phyloP scores from a whole-genome alignment of 2,888 invertebrate species.

The Lucinisca nassula region DNA sequence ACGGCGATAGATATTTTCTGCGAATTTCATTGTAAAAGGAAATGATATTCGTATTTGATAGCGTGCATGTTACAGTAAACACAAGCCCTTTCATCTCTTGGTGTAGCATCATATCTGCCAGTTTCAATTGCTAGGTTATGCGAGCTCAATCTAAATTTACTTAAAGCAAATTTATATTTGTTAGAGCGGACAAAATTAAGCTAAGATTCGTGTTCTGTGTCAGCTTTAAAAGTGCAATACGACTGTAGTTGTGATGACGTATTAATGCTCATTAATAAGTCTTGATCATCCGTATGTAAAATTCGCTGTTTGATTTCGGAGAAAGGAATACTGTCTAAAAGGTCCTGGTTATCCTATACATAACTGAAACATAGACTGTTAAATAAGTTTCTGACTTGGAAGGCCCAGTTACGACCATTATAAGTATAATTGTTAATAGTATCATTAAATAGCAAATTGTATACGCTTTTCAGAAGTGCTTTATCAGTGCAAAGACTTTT shows the following conservation, averaged over 20 bases:
- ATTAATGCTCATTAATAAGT: neutral
- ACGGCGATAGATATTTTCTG: neutral
- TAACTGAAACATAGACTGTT: neutral
- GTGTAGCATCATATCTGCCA: no score
- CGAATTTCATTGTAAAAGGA: neutral
- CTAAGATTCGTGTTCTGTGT: no score
- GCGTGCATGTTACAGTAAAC: no score
- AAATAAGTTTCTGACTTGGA: neutral
- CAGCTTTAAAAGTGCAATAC: neutral
- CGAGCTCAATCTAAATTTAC: neutral
- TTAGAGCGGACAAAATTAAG: neutral
- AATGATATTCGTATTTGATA: neutral
- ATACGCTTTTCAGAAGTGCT: neutral
- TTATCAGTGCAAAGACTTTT: neutral
- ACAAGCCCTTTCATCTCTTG: no score
- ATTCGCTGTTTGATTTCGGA: neutral
- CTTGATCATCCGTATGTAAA: neutral
- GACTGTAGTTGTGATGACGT: neutral
- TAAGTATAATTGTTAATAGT: neutral
- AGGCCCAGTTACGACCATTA: neutral
- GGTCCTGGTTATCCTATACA: constrained; percentile 6
- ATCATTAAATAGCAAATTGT: neutral
- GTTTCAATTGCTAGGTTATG: no score
- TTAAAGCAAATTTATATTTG: neutral
- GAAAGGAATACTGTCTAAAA: neutral